Evolutionary conservation across 2,888 invertebrate genomes (phyloP).

Genomic region (Andrena chrysosceles): DNA sequence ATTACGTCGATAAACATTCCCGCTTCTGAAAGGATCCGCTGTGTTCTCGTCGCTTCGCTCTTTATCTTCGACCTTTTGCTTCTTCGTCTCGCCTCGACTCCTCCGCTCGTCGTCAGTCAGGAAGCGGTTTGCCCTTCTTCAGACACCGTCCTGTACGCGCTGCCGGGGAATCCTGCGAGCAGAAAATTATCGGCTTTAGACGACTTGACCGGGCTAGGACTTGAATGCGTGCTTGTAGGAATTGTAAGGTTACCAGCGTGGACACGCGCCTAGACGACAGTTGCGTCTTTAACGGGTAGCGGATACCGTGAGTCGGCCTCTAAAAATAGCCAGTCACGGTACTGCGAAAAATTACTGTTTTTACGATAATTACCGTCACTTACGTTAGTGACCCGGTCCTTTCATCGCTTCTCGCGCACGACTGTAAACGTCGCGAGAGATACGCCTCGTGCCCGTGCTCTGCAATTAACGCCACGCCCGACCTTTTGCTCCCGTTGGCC

Average conservation of each 20-base stretch:
- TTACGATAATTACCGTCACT: conserved; percentile 81
- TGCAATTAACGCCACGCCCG: conserved; percentile 27
- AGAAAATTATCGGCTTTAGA: conserved; percentile 35
- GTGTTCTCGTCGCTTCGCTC: conserved; percentile 40
- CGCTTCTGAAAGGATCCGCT: conserved; percentile 79
- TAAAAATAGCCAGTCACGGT: conserved; percentile 80
- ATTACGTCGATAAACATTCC: conserved; percentile 83
- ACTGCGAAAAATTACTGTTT: conserved; percentile 78
- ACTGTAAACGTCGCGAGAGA: not conserved
- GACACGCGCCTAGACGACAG: conserved; percentile 44
- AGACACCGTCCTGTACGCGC: not conserved
- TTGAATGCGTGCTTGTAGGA: not conserved
- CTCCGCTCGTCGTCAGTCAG: conserved; percentile 57
- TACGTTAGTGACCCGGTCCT: conserved; percentile 70
- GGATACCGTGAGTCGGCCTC: conserved; percentile 81
- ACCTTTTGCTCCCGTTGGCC: conserved; percentile 11
- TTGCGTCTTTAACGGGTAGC: conserved; percentile 72
- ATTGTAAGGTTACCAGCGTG: too few relatives aligned
- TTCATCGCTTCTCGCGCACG: conserved; percentile 66
- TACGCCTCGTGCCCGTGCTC: not conserved
- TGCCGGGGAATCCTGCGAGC: conserved; percentile 28
- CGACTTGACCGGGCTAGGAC: conserved; percentile 74
- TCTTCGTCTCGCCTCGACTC: conserved; percentile 14
- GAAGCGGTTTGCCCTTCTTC: conserved; percentile 70
- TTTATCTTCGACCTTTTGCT: conserved; percentile 51